Base-by-base conservation (phyloP, 2,113 vertebrate genomes). In the Herpetotheres cachinnans region DNA sequence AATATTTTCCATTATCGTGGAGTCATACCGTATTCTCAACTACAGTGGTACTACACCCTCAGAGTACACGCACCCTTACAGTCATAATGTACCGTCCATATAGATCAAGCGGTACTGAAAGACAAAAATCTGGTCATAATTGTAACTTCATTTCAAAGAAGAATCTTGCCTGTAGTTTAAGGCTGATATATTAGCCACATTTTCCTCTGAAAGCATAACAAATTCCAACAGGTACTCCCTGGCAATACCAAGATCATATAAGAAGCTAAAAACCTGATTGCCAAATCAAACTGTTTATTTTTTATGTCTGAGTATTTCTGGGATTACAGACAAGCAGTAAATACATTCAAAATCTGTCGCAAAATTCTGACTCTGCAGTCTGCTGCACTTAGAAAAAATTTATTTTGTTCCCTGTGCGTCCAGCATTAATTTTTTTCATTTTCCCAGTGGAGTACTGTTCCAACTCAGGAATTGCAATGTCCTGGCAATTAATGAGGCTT, bases 41-140 rank as follows among this genome's bases (percentile, higher is more conserved):
- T 30, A 8, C 3, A 19, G 34, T 18, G 16, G 11, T 36, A 26
- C 38, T 22, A 14, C 11, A 44, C 19, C 13, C 40, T 63, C n/a
- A 38, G 27, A 49, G 16, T 21, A 56, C 16, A 1, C 22, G 63
- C 42, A 46, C 9, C 34, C n/a, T 44, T 52, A 40, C 7, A 25
- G 26, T 16, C 18, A 17, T 13, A 97, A 95, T 94, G 92, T 98
- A 98, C 98, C 97, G 98, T 98, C 97, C 94, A 82, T 98, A 97
- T 97, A 97, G 98, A 98, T 98, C 98, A 96, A 76, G 40, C 62
- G 77, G 50, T 95, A 96, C 94, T 96, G 91, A 96, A 96, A 86
- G 87, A 95, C 42, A 70, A 97, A 97, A 93, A 87, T 94, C 54
- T 85, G 96, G 95, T 94, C 93, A 69, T 89, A 86, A 97, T 95